Conservation (phyloP, 2,113 vertebrate genomes). For the Mormyrus iriodes region DNA sequence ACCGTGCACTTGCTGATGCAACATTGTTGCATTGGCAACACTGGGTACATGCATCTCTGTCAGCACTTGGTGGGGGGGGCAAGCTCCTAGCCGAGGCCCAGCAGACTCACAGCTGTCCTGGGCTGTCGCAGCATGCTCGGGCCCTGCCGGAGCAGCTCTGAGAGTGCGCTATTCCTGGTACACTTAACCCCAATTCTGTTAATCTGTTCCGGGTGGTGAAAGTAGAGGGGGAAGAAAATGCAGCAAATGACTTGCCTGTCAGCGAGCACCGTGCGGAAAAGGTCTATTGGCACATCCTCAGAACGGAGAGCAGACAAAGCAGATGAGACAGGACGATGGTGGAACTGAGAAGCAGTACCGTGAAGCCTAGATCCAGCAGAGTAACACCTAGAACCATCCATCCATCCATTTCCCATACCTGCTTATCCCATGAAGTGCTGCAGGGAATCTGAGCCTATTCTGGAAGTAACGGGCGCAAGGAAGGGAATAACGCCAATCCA, state of each 20-base stretch:
- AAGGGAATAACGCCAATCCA: not conserved
- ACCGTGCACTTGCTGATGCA: not conserved
- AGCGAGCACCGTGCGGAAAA: not conserved
- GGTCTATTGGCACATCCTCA: not conserved
- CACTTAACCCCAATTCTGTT: not conserved
- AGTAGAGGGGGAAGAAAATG: not conserved
- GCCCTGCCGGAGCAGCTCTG: not conserved
- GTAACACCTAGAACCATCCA: not conserved
- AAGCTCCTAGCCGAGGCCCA: not conserved
- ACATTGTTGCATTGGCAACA: not conserved
- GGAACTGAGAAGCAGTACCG: not conserved
- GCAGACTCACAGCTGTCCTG: not conserved
- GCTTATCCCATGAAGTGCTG: not conserved
- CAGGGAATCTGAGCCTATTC: too few relatives aligned
- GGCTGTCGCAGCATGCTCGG: not conserved
- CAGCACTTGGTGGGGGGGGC: not conserved
- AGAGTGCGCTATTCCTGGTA: not conserved
- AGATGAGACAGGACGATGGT: not conserved
- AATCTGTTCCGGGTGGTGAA: not conserved
- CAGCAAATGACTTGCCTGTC: not conserved
- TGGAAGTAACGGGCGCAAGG: too few relatives aligned
- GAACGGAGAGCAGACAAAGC: constrained; percentile 23
- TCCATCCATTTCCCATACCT: not conserved
- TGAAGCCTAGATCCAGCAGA: not conserved
- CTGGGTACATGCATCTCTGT: not conserved